Evolutionary conservation across 2,113 vertebrate species (phyloP).

Genomic region (Polyodon spathula): DNA sequence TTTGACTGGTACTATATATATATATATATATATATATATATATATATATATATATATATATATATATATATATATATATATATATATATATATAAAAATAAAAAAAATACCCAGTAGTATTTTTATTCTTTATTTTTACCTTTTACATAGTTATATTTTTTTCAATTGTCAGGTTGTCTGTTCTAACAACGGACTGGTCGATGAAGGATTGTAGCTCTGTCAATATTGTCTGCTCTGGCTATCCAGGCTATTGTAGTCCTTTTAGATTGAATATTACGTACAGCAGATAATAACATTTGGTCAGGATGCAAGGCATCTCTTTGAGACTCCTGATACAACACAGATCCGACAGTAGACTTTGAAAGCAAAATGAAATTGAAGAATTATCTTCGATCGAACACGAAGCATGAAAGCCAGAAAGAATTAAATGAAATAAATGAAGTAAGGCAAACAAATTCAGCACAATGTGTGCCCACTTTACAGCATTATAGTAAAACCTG

Average conservation of each 20-base stretch:
- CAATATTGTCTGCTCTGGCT: background rate
- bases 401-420: slow-evolving; percentile 22
- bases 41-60: too few relatives aligned
- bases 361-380: background rate
- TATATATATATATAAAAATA: too few relatives aligned
- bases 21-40: too few relatives aligned
- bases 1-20: too few relatives aligned
- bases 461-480: slow-evolving; percentile 17
- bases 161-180: background rate
- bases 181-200: background rate
- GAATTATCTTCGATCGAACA: slow-evolving; percentile 29
- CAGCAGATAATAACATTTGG: background rate
- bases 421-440: slow-evolving; percentile 22
- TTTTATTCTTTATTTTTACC: background rate
- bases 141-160: background rate
- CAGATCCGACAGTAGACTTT: too few relatives aligned
- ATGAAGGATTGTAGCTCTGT: background rate
- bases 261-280: background rate
- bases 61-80: too few relatives aligned
- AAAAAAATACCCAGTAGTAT: background rate
- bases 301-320: background rate
- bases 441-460: slow-evolving; percentile 28
- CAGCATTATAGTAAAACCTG: slow-evolving; percentile 22
- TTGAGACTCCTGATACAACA: too few relatives aligned
- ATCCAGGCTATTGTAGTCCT: background rate